These are phyloP conservation scores for Brachystomella parvula DNA, from an alignment of 1,140 invertebrate genomes.

Conservation along the genomic window DNA sequence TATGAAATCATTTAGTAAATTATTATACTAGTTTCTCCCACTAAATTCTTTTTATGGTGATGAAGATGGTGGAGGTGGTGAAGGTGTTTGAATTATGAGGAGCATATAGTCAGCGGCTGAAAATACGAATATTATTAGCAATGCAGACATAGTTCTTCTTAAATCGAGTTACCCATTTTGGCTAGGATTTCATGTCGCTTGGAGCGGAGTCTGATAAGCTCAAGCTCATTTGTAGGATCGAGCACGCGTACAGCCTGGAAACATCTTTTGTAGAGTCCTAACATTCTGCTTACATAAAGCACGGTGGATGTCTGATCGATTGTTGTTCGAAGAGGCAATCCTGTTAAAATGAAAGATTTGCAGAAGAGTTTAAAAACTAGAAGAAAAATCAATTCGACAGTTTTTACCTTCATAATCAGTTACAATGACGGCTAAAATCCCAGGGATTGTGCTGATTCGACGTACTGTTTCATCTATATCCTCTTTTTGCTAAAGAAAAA, in stretches of 20 bases:
- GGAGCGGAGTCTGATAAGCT: constrained; percentile 85
- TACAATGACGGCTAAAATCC: constrained; percentile 91
- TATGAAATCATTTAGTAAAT: no score
- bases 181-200: constrained; percentile 98
- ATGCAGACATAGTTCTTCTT: no score
- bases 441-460: constrained; percentile 89
- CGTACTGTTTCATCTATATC: constrained; percentile 98
- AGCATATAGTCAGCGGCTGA: background rate
- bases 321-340: constrained; percentile 87
- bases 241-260: constrained; percentile 70
- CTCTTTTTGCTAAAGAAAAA: constrained; percentile 60
- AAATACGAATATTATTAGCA: background rate
- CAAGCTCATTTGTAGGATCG: constrained; percentile 92
- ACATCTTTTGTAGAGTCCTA: constrained; percentile 55
- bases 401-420: constrained; percentile 85
- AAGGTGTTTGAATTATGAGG: background rate
- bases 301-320: constrained; percentile 92
- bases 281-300: constrained; percentile 85
- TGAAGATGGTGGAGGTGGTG: background rate
- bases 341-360: constrained; percentile 43
- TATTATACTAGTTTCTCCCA: no score
- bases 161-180: constrained; percentile 59
- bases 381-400: background rate
- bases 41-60: background rate
- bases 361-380: background rate